These are phyloP conservation scores for Pimpla rufipes DNA, from an alignment of 2,888 invertebrate species.

Conservation along the genomic window DNA sequence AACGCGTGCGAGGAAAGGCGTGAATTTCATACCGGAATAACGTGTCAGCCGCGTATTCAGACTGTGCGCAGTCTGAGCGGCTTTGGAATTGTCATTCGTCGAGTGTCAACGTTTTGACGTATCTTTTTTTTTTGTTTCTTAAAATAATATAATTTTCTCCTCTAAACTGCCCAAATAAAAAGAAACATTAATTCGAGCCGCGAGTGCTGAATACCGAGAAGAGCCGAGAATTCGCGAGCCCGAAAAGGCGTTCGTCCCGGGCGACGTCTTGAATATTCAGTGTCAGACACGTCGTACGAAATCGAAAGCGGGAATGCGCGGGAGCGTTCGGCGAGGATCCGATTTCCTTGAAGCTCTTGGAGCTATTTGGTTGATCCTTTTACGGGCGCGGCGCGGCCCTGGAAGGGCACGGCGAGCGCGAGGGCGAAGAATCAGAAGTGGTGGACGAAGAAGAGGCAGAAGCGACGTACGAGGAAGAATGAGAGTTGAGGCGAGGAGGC, in stretches of 20 bases:
- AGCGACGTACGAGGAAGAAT: constrained; percentile 58
- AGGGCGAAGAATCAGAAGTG: constrained; percentile 33
- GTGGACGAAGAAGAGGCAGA: constrained; percentile 36
- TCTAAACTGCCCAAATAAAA: no score
- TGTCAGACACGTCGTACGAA: constrained; percentile 22
- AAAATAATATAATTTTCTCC: no score
- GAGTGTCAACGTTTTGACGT: no score
- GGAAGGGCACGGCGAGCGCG: constrained; percentile 58
- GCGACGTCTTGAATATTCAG: constrained; percentile 17
- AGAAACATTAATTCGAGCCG: neutral
- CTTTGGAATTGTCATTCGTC: no score
- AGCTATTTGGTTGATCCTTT: constrained; percentile 81
- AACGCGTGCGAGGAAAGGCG: neutral
- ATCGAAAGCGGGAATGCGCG: constrained; percentile 36
- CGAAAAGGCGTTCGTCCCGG: constrained; percentile 1
- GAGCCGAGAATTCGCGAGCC: neutral
- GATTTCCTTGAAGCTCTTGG: constrained; percentile 81
- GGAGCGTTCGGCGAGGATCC: constrained; percentile 76
- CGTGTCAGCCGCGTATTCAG: neutral
- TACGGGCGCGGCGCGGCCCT: constrained; percentile 77
- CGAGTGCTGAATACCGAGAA: neutral
- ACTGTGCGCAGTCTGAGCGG: no score
- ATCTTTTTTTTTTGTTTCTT: no score
- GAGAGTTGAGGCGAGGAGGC: constrained; percentile 70
- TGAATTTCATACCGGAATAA: neutral